Conservation (phyloP, 30 jellyfish, hydroid and myxozoan species). For the Nemopilema nomurai region DNA sequence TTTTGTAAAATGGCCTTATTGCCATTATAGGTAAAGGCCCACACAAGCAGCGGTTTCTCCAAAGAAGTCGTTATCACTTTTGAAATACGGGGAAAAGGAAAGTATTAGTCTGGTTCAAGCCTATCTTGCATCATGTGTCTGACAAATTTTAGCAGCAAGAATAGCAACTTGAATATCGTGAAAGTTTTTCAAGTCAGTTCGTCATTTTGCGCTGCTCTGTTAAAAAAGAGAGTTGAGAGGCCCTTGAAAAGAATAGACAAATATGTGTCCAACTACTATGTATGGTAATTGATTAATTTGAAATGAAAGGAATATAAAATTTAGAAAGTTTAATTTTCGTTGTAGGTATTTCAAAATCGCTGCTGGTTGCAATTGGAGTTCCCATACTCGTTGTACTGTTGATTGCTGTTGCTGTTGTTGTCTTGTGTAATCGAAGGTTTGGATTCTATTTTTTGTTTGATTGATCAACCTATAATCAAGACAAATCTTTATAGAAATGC, state of each 20-base stretch:
- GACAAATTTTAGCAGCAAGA: no score
- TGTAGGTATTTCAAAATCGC: conserved; percentile 33
- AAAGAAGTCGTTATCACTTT: conserved; percentile 8
- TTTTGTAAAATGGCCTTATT: not conserved
- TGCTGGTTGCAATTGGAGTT: conserved; percentile 43
- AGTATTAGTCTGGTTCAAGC: not conserved
- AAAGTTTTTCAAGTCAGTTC: no score
- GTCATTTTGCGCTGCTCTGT: no score
- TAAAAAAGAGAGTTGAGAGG: no score
- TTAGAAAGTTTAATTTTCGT: not conserved
- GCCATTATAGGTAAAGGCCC: conserved; percentile 25
- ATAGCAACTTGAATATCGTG: no score
- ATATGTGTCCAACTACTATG: no score
- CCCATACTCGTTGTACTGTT: conserved; percentile 14
- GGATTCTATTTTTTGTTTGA: not conserved
- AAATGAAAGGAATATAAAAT: no score
- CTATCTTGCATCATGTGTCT: not conserved
- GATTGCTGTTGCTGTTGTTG: conserved; percentile 10
- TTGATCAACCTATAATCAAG: no score
- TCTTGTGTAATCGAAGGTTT: conserved; percentile 18
- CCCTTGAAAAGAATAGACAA: no score
- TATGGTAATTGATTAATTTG: no score
- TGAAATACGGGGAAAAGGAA: conserved; percentile 13
- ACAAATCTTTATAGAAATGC: no score
- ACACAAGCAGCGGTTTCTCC: conserved; percentile 57